Conservation (phyloP, 2,797 vertebrate genomes). For the Acanthurus tractus region DNA sequence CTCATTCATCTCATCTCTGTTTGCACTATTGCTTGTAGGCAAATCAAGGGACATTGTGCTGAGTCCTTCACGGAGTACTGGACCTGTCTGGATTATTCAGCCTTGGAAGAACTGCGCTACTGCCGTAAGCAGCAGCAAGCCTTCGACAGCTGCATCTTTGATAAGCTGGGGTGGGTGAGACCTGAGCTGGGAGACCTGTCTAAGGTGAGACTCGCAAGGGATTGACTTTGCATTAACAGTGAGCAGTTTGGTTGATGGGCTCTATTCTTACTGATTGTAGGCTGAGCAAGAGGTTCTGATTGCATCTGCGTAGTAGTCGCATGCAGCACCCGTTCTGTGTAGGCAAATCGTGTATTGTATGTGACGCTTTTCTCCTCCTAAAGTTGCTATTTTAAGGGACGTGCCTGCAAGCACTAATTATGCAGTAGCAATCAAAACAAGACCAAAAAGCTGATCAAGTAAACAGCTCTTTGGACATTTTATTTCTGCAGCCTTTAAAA, state of each 20-base stretch:
- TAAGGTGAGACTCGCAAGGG: constrained; percentile 87
- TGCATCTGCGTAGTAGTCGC: constrained; percentile 43
- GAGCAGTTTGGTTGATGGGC: constrained; percentile 39
- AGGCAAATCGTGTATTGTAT: constrained; percentile 47
- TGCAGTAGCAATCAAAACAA: constrained; percentile 29
- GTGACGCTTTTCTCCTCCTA: constrained; percentile 11
- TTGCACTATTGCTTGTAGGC: constrained; percentile 79
- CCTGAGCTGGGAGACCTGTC: constrained; percentile 94
- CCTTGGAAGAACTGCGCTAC: constrained; percentile 84
- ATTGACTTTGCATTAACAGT: constrained; percentile 40
- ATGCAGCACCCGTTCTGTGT: constrained; percentile 17
- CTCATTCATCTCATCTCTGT: constrained; percentile 20
- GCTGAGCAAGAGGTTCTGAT: constrained; percentile 58
- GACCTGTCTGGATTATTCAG: constrained; percentile 93
- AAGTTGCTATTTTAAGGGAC: constrained; percentile 27
- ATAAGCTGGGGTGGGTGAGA: constrained; percentile 96
- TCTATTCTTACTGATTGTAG: constrained; percentile 63
- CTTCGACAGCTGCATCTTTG: constrained; percentile 94
- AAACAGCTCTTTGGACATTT: constrained; percentile 22
- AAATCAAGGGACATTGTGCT: constrained; percentile 93
- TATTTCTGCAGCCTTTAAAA: constrained; percentile 34
- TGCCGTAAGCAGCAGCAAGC: constrained; percentile 92
- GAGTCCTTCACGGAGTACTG: constrained; percentile 98
- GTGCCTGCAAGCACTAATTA: constrained; percentile 27
- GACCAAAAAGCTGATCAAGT: constrained; percentile 9